phyloP scores from a whole-genome alignment of 2,797 vertebrate species.

The Acrocephalus scirpaceus region DNA sequence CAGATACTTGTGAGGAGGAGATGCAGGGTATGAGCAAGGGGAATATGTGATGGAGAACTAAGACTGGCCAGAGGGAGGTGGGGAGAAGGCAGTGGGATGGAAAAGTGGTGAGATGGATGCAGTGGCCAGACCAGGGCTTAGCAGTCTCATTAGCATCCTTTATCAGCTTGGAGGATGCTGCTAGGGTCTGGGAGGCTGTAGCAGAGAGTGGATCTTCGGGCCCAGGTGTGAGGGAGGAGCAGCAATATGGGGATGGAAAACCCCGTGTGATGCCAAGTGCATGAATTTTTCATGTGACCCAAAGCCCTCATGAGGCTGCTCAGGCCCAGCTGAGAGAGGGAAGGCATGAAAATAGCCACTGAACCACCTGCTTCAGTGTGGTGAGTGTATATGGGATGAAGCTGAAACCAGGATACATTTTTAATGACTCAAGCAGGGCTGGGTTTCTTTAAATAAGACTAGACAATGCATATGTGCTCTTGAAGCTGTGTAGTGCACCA shows the following conservation, averaged over 20 bases:
- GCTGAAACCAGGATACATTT: constrained; percentile 70
- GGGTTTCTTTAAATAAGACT: constrained; percentile 72
- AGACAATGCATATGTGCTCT: constrained; percentile 60
- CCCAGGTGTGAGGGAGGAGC: constrained; percentile 41
- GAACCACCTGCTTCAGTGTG: constrained; percentile 53
- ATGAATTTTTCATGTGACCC: constrained; percentile 54
- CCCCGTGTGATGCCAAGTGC: background rate
- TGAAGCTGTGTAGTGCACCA: constrained; percentile 39
- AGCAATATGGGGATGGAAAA: background rate
- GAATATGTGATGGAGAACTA: background rate
- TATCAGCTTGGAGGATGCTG: background rate
- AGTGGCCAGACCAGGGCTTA: background rate
- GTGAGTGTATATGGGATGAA: constrained; percentile 50
- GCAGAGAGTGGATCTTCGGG: background rate
- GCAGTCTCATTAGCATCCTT: background rate
- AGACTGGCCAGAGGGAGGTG: background rate
- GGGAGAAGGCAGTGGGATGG: background rate
- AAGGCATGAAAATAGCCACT: constrained; percentile 40
- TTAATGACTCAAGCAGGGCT: constrained; percentile 67
- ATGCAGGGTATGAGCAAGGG: background rate
- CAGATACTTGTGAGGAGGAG: background rate
- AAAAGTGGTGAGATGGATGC: background rate
- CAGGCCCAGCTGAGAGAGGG: constrained; percentile 12
- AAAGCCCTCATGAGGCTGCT: constrained; percentile 14
- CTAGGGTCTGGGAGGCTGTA: background rate